A percentile compares a stretch with the other conserved stretches of the same genome.
Evolutionary conservation across 2,797 vertebrate species (phyloP).

Genomic region (Oreochromis mossambicus): DNA sequence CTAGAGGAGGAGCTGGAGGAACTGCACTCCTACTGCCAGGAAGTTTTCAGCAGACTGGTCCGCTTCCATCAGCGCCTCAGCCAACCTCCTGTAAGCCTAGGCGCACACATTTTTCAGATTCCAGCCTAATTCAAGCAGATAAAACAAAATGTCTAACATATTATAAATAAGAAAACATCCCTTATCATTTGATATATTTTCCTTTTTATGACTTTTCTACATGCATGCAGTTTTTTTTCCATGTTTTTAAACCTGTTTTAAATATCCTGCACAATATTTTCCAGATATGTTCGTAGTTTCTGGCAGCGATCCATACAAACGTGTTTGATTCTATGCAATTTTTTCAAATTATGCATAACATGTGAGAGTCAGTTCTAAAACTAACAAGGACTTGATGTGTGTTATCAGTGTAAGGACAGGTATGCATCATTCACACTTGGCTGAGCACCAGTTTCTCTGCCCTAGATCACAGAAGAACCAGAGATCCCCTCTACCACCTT

Average conservation of each 20-base stretch:
- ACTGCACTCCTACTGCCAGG: conserved; percentile 92
- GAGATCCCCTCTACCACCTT: conserved; percentile 74
- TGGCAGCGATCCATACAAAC: background rate
- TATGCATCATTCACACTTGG: background rate
- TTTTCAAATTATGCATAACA: background rate
- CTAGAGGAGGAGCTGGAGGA: conserved; percentile 93
- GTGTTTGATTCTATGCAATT: background rate
- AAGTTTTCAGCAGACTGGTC: conserved; percentile 88
- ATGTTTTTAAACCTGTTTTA: background rate
- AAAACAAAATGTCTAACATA: background rate
- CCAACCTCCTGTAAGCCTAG: conserved; percentile 71
- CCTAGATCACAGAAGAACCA: conserved; percentile 74
- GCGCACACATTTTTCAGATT: background rate
- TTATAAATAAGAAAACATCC: background rate
- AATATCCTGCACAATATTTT: background rate
- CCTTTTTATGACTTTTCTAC: background rate
- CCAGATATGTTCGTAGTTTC: background rate
- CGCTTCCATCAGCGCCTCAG: conserved; percentile 90
- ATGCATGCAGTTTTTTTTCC: background rate
- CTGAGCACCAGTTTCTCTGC: background rate
- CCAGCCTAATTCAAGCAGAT: background rate
- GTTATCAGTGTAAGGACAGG: background rate
- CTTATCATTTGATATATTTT: background rate
- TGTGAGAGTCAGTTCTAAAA: background rate
- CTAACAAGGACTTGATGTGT: background rate